Conservation (phyloP, 30 jellyfish, hydroid and myxozoan genomes). For the Hydractinia symbiolongicarpus region DNA sequence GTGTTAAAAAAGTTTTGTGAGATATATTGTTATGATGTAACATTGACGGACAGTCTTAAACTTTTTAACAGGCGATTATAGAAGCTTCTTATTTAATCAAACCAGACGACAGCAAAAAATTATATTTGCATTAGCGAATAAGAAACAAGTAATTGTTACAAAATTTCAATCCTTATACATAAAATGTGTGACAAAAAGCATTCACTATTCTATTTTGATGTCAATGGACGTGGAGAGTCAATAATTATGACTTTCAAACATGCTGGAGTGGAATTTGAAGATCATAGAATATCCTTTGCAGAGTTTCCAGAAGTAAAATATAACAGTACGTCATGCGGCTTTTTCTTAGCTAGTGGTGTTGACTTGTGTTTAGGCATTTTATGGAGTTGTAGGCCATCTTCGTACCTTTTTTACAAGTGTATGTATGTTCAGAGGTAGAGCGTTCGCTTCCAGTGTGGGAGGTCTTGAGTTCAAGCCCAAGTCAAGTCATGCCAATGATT, state of each 20-base stretch:
- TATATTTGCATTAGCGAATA: no score
- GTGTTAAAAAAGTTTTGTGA: no score
- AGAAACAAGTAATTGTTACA: no score
- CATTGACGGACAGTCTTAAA: no score
- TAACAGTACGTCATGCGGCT: neutral
- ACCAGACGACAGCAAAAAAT: no score
- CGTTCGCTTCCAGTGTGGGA: neutral
- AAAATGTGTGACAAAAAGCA: neutral
- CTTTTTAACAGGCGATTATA: no score
- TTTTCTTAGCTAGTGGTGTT: neutral
- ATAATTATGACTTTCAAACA: constrained; percentile 3
- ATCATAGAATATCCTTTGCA: constrained; percentile 6
- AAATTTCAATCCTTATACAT: no score
- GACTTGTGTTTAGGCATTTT: neutral
- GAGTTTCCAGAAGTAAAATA: neutral
- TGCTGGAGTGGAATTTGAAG: constrained; percentile 27
- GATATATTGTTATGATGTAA: no score
- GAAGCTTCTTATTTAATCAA: no score
- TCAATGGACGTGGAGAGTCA: constrained; percentile 18
- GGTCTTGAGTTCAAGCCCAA: no score
- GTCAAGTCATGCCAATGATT: no score
- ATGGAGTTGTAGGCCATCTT: neutral
- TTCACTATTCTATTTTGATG: neutral
- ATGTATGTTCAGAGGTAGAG: neutral
- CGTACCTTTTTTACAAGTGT: neutral